phyloP scores from a whole-genome alignment of 1,140 invertebrate genomes.

The Brachionus manjavacas region DNA sequence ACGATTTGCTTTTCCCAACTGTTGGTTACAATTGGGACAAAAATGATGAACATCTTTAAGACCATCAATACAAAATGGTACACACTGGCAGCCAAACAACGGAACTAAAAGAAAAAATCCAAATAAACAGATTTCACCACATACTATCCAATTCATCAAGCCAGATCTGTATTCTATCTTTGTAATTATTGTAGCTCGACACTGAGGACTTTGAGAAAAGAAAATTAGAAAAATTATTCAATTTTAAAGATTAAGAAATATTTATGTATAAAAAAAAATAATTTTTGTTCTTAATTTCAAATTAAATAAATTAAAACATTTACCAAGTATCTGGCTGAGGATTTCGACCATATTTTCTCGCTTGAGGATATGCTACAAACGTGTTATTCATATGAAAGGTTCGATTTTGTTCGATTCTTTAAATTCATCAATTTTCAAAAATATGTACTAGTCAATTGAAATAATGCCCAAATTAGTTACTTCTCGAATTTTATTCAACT shows the following conservation, averaged over 20 bases:
- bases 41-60: neutral
- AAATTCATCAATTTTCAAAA: too few relatives aligned
- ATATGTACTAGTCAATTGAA: too few relatives aligned
- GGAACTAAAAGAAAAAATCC: neutral
- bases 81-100: neutral
- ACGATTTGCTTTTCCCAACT: neutral
- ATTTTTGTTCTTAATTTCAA: neutral
- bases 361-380: neutral
- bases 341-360: neutral
- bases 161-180: neutral
- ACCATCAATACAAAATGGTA: neutral
- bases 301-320: neutral
- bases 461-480: too few relatives aligned
- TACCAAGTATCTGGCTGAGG: neutral
- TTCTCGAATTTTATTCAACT: too few relatives aligned
- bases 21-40: neutral
- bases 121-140: neutral
- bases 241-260: too few relatives aligned
- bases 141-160: neutral
- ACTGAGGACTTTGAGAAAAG: neutral
- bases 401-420: too few relatives aligned
- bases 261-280: neutral
- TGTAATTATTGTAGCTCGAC: neutral
- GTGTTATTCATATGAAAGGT: too few relatives aligned
- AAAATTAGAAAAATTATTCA: too few relatives aligned